Evolutionary conservation across 2,113 vertebrate species (phyloP), one percentile per base, ranked within the genome.

Genomic region (Peromyscus californicus): DNA sequence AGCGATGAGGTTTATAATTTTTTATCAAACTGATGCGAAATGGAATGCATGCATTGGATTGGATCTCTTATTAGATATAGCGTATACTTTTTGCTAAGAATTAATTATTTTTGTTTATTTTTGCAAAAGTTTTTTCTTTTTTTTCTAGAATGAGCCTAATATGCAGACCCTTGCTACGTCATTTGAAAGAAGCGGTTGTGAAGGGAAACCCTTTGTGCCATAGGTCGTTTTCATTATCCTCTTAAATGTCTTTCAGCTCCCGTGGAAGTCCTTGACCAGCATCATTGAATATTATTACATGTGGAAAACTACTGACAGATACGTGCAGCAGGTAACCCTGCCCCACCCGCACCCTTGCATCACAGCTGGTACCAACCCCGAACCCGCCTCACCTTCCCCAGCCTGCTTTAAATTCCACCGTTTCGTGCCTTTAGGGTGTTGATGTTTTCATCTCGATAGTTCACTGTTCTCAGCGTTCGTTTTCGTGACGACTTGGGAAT

Each of bases 301-400:
- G 99, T 99, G 99, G 99, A 99, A 99, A 98, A 99, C 99, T 97
- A 99, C 99, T 97, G 99, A 99, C 99, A 99, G 99, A 99, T 99
- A 99, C 0, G 99, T 99, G 70, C 99, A 99, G 97, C 99, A 99
- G 99, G 99, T 99, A 98, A 99, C 98, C 94, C 88, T 13, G 19
- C n/a, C 51, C 39, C 19, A 39, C 75, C 45, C 59, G 21, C 92
- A 29, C 13, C 2, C 2, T 33, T 51, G 3, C 3, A 5, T 72
- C 63, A 36, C 69, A 59, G 22, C 93, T 94, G 90, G 59, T 72
- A 16, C 19, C 79, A 48, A 57, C 82, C 93, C 92, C 72, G 48
- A 85, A 36, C 95, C 95, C 78, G 22, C 74, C 63, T 96, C 86
- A 70, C 80, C 36, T 88, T 78, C 94, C 82, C 48, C 89, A 93